Conservation (phyloP, 2,888 invertebrate species). For the Agrotis segetum region DNA sequence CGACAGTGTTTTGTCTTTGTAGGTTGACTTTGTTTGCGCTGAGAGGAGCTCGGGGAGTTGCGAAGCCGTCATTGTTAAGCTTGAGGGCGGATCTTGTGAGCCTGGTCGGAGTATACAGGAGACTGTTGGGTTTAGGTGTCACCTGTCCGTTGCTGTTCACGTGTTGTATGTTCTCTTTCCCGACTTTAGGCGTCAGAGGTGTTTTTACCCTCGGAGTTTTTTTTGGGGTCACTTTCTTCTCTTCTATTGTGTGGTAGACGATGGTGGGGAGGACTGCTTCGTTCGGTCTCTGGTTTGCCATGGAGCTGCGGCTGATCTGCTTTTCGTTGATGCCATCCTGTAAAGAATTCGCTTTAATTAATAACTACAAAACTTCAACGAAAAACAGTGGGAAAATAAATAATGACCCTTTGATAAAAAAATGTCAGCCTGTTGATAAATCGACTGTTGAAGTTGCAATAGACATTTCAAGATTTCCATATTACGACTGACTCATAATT, state of each 20-base stretch:
- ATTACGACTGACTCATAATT: not conserved
- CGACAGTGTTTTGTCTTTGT: conserved; percentile 78
- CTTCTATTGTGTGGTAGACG: conserved; percentile 68
- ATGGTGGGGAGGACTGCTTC: conserved; percentile 66
- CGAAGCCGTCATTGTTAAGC: conserved; percentile 82
- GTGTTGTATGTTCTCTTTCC: conserved; percentile 83
- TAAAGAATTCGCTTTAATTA: conserved; percentile 39
- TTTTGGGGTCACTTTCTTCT: conserved; percentile 75
- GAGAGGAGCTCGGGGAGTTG: conserved; percentile 84
- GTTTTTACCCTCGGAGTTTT: conserved; percentile 75
- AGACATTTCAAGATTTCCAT: not conserved
- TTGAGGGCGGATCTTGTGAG: conserved; percentile 84
- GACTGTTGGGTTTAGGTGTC: conserved; percentile 78
- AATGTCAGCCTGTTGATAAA: too few species aligned
- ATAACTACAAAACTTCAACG: not conserved
- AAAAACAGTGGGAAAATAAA: not conserved
- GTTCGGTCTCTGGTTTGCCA: conserved; percentile 76
- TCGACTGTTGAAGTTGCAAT: too few species aligned
- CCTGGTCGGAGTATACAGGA: conserved; percentile 81
- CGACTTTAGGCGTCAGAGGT: conserved; percentile 81
- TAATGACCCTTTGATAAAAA: too few species aligned
- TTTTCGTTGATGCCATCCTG: conserved; percentile 89
- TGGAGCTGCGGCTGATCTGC: conserved; percentile 90
- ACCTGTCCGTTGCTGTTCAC: conserved; percentile 60
- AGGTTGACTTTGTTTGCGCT: conserved; percentile 81